Evolutionary conservation across 2,113 vertebrate species (phyloP).

Genomic region (Pluvialis apricaria): DNA sequence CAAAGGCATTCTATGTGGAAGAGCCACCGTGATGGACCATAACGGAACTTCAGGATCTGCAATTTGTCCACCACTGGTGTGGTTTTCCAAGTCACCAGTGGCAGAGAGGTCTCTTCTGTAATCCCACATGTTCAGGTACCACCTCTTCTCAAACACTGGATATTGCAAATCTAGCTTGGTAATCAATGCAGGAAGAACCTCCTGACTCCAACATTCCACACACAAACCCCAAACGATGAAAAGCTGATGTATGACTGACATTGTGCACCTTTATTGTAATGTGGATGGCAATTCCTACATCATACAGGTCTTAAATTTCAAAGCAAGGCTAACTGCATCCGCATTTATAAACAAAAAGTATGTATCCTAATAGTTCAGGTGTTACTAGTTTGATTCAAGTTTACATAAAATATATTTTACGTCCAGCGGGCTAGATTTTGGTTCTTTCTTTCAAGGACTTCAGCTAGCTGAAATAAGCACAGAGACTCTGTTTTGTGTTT

Average conservation of each 20-base stretch:
- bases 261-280: background rate
- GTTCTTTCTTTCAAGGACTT: background rate
- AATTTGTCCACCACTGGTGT: too few species aligned
- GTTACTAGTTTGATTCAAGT: background rate
- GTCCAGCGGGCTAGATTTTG: background rate
- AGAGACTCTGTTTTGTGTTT: background rate
- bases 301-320: background rate
- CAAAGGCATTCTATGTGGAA: background rate
- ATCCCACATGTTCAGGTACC: background rate
- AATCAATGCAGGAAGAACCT: background rate
- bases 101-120: background rate
- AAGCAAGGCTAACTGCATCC: background rate
- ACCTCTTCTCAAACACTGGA: background rate
- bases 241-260: background rate
- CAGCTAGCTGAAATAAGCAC: background rate
- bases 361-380: background rate
- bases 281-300: background rate
- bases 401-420: background rate
- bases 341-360: background rate
- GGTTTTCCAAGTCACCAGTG: fast-evolving
- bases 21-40: background rate
- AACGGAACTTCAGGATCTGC: background rate
- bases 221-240: background rate
- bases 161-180: background rate
- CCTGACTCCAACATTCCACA: background rate